Evolutionary conservation across 2,888 invertebrate genomes (phyloP), one percentile per base, ranked within the genome.

Genomic region (Baccha elongata): DNA sequence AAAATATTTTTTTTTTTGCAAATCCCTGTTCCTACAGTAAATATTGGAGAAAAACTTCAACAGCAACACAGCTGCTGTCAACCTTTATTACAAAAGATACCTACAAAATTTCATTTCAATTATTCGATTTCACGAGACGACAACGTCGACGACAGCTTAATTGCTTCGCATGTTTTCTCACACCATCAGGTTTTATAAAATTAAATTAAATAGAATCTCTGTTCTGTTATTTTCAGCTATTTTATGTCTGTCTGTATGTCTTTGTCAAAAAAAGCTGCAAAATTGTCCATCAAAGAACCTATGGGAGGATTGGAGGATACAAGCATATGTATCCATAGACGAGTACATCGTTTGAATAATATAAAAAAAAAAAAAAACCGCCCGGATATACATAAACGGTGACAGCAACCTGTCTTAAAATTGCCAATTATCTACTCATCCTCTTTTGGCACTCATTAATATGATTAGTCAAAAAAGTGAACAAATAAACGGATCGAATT

Each of bases 381-480:
- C 10, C 15, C 46, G n/a, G n/a, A 2, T 6, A 19, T 17, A 17
- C 1, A 19, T 32, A 65, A 58, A 65, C 40, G 55, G 53, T 74
- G 60, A 74, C 67, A 74, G 48, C 48, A 48, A 53, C 42, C 55
- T 32, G 44, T 64, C 64, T 64, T 60, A 72, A 62, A 81, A 65
- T 62, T 67, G 46, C 42, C 76, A 76, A 76, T 76, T 83, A 76
- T 62, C 67, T 55, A 37, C 35, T 55, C 60, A 32, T 71, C 52
- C 75, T 46, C 17, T 52, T 71, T 65, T 64, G 71, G 48, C 65
- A 72, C 67, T 76, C 81, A 76, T 81, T 81, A 76, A 76, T 72
- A 76, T 76, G 75, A 75, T 75, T 81, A 81, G 55, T 71, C 76
- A 37, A n/a, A 76, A n/a, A 44, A 76, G 67, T 62, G 67, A 50